These are phyloP conservation scores for Rosalia funebris DNA, from an alignment of 2,888 invertebrate species.

Conservation along the genomic window DNA sequence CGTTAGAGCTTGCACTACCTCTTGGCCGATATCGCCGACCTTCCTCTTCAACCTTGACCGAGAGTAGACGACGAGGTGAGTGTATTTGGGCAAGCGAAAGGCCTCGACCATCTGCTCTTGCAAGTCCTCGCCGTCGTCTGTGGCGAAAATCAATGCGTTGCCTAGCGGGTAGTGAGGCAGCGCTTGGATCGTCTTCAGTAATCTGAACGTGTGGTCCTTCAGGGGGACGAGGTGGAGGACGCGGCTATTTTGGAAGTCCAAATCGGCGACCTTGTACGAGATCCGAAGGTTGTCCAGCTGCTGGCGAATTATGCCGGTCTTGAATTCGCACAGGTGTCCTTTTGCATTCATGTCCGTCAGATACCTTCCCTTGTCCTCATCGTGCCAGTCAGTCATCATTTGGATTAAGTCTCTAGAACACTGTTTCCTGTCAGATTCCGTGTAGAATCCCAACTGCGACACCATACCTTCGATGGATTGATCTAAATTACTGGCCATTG, in stretches of 20 bases:
- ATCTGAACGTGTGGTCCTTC: background rate
- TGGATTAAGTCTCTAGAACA: background rate
- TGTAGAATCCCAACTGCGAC: background rate
- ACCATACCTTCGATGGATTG: background rate
- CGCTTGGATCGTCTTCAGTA: background rate
- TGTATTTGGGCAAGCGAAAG: background rate
- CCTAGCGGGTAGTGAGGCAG: background rate
- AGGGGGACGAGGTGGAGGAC: background rate
- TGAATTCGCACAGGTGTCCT: background rate
- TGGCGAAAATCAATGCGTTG: background rate
- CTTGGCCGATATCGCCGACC: background rate
- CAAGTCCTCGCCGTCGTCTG: background rate
- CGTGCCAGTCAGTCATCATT: background rate
- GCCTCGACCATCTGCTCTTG: background rate
- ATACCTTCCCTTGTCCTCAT: background rate
- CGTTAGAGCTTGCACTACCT: background rate
- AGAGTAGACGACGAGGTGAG: background rate
- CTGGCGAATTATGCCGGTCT: background rate
- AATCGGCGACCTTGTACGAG: background rate
- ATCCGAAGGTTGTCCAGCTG: background rate
- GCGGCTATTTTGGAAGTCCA: background rate
- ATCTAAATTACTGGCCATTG: background rate
- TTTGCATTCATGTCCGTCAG: background rate
- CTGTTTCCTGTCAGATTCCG: background rate
- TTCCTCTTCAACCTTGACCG: background rate